Evolutionary conservation across 2,888 invertebrate species (phyloP), one percentile per base, ranked within the genome.

Genomic region (Pteria penguin): DNA sequence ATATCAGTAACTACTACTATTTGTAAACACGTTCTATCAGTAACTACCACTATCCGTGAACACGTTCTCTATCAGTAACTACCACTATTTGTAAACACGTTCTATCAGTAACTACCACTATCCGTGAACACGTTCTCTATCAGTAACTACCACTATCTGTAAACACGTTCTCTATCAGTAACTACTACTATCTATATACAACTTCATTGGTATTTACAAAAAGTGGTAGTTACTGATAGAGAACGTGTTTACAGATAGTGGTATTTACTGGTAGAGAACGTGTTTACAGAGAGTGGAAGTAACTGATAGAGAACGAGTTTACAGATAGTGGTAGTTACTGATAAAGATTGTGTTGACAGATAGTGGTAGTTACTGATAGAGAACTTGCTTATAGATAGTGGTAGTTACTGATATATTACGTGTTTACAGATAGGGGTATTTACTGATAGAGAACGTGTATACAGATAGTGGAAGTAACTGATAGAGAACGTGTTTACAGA

Each of bases 201-300:
- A 95, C 0, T 94, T 97, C 89, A n/a, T n/a, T 60, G 89, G 92
- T 14, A 72, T 24, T n/a, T n/a, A n/a, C n/a, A n/a, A n/a, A n/a
- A n/a, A n/a, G 2, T 99, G 99, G 93, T 98, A 99, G 91, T 96
- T 97, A 91, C 98, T 98, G 72, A 99, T 96, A 2, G 99, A 97
- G 89, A 97, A 94, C 0, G 95, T 95, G 81, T 96, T 96, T 93
- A 99, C 98, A 45, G 18, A 14, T 45, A 45, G 2, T 99, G 99
- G 93, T 98, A 99, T 91, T 96, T 97, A 91, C 98, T 98, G 73
- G 99, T 96, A 2, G 99, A 97, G 89, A 97, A 94, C 0, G 95
- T 95, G 81, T 94, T 92, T 98, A 99, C 1, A 14, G 45, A 45
- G 31, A 26, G 52, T n/a, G 92, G 98, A 97, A 0, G 93, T 92